A percentile compares a stretch with the other conserved stretches of the same genome.
phyloP scores from a whole-genome alignment of 2,797 vertebrate species.

The Ataeniobius toweri region DNA sequence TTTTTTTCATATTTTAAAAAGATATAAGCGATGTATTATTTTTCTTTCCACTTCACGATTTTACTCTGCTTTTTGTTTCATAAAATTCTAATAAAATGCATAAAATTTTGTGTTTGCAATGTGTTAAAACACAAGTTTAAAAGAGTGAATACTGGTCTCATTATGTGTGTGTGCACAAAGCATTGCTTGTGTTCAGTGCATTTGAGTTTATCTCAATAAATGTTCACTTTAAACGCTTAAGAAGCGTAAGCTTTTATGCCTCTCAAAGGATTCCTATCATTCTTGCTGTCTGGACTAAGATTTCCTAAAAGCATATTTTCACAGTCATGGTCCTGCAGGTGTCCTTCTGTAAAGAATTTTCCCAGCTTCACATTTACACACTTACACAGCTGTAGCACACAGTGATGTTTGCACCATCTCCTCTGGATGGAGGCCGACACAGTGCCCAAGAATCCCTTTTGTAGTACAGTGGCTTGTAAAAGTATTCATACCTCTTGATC shows the following conservation, averaged over 20 bases:
- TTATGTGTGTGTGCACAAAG: too few species aligned
- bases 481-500: too few species aligned
- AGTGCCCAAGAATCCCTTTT: slow-evolving; percentile 11
- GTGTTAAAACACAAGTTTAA: too few species aligned
- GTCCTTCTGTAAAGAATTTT: neutral
- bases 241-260: neutral
- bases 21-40: too few species aligned
- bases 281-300: neutral
- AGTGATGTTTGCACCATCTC: slow-evolving; percentile 11
- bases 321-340: neutral
- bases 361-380: neutral
- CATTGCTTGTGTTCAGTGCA: too few species aligned
- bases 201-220: neutral
- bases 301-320: neutral
- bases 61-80: neutral
- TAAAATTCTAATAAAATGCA: neutral
- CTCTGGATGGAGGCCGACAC: slow-evolving; percentile 14
- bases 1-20: too few species aligned
- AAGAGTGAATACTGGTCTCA: too few species aligned
- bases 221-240: neutral
- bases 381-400: neutral
- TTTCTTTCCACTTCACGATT: too few species aligned
- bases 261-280: neutral
- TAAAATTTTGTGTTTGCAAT: too few species aligned
- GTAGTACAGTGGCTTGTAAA: slow-evolving; percentile 1